Evolutionary conservation across 2,888 invertebrate genomes (phyloP).

Genomic region (Trachelus tabidus): DNA sequence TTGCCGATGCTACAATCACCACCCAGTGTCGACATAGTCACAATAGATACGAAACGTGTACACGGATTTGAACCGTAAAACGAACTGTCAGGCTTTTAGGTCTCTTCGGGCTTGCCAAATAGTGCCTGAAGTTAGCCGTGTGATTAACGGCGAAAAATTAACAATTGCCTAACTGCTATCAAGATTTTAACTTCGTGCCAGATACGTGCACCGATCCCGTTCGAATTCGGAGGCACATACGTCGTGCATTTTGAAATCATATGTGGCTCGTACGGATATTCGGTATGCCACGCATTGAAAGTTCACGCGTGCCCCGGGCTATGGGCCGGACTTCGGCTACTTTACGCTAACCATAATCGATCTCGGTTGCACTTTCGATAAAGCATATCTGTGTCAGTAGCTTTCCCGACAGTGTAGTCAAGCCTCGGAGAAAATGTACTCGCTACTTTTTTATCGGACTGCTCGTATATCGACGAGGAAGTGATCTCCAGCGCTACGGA

Average conservation of each 20-base stretch:
- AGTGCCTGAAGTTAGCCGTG: background rate
- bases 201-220: background rate
- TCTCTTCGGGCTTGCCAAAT: background rate
- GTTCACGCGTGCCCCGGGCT: conserved; percentile 18
- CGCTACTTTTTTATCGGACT: background rate
- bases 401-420: conserved; percentile 1
- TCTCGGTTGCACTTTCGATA: conserved; percentile 1
- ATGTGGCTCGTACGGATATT: background rate
- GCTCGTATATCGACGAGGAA: conserved; percentile 1
- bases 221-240: background rate
- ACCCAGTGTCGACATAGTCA: background rate
- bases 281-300: conserved; percentile 13
- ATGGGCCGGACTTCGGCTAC: conserved; percentile 4
- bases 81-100: background rate
- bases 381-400: background rate
- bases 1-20: background rate
- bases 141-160: background rate
- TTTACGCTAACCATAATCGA: conserved; percentile 11
- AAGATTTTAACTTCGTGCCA: background rate
- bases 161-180: background rate
- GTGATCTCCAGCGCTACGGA: background rate
- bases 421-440: conserved; percentile 7
- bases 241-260: conserved; percentile 3
- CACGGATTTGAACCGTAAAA: background rate
- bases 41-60: background rate